Conservation (phyloP, 2,797 vertebrate species). For the Sebastes cheni region DNA sequence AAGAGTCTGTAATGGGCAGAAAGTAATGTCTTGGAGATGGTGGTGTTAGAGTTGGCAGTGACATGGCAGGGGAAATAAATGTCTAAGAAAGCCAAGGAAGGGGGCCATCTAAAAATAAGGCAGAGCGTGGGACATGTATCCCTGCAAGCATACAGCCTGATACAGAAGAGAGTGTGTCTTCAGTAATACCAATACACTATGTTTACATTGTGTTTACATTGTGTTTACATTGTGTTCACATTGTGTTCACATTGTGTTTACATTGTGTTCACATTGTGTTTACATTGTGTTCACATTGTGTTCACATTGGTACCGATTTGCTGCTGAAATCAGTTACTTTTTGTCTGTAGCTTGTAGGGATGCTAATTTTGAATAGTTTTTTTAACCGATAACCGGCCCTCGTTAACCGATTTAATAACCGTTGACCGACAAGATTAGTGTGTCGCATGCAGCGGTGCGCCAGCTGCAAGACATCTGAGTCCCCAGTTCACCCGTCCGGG, state of each 20-base stretch:
- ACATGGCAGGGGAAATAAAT: neutral
- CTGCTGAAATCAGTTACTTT: neutral
- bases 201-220: neutral
- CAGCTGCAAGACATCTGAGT: too few species aligned
- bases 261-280: neutral
- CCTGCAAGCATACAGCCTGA: neutral
- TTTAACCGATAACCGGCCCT: too few species aligned
- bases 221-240: neutral
- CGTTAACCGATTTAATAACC: too few species aligned
- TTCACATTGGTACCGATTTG: neutral
- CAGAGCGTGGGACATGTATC: neutral
- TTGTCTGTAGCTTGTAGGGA: neutral
- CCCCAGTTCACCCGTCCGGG: too few species aligned
- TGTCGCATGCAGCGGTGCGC: too few species aligned
- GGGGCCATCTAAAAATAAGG: neutral
- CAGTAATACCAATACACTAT: neutral
- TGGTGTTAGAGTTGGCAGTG: neutral
- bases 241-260: neutral
- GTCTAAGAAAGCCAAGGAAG: neutral
- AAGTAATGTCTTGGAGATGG: neutral
- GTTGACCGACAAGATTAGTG: too few species aligned
- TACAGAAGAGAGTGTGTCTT: neutral
- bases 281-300: neutral
- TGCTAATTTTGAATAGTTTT: too few species aligned
- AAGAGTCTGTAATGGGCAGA: neutral